A percentile compares a stretch with the other conserved stretches of the same genome.
Evolutionary conservation across 2,797 vertebrate species (phyloP).

Genomic region (Falco rusticolus): DNA sequence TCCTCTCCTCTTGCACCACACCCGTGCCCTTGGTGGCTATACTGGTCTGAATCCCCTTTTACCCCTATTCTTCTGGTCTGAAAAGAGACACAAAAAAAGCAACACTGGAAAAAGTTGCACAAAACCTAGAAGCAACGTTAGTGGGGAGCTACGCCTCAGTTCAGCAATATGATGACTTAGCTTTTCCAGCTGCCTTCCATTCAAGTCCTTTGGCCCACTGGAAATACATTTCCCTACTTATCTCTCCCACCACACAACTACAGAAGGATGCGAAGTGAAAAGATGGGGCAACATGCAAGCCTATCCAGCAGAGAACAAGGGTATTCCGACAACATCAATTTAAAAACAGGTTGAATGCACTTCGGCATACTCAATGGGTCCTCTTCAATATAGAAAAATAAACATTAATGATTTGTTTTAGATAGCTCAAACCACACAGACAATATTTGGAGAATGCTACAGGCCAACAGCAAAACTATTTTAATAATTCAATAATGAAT

Average conservation of each 20-base stretch:
- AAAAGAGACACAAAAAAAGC: background rate
- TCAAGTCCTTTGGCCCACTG: background rate
- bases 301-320: background rate
- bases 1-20: background rate
- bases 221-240: background rate
- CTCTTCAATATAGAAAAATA: background rate
- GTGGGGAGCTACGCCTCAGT: background rate
- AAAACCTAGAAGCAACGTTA: background rate
- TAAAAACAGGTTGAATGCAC: background rate
- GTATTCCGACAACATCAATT: background rate
- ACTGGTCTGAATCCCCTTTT: background rate
- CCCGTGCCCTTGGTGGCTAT: background rate
- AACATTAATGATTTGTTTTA: background rate
- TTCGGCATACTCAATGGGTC: background rate
- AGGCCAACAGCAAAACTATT: background rate
- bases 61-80: too few species aligned
- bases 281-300: background rate
- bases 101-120: background rate
- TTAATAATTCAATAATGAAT: conserved; percentile 4
- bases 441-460: background rate
- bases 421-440: background rate
- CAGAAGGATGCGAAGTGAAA: background rate
- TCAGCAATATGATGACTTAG: background rate
- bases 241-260: background rate
- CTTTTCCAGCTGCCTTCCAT: background rate